A percentile compares a stretch with the other conserved stretches of the same genome.
These are phyloP conservation scores for Aspidoscelis tigris DNA, from an alignment of 2,113 vertebrate genomes.

Conservation along the genomic window DNA sequence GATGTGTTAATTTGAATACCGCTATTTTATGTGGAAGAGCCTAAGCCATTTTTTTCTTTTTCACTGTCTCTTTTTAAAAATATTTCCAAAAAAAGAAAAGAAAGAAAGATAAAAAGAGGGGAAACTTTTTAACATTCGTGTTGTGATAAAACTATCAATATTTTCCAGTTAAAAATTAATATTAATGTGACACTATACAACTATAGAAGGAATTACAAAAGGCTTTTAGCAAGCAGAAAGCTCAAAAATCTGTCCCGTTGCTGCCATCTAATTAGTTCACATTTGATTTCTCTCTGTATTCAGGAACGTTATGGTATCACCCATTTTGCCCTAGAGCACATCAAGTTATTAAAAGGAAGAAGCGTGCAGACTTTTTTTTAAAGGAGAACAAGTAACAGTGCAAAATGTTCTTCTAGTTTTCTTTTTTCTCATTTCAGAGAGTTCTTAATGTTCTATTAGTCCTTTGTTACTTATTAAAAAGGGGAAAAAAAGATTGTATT, in stretches of 20 bases:
- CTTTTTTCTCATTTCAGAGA: not conserved
- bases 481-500: not conserved
- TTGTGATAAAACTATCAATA: not conserved
- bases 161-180: constrained; percentile 24
- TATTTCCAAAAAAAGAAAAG: not conserved
- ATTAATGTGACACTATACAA: not conserved
- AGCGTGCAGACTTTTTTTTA: constrained; percentile 1
- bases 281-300: constrained; percentile 34
- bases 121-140: not conserved
- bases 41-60: not conserved
- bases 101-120: not conserved
- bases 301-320: constrained; percentile 12
- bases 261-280: not conserved
- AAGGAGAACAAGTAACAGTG: not conserved
- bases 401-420: not conserved
- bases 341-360: constrained; percentile 28
- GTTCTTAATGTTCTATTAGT: constrained; percentile 15
- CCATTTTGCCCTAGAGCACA: constrained; percentile 19
- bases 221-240: not conserved
- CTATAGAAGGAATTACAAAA: not conserved
- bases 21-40: not conserved
- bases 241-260: not conserved
- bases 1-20: not conserved
- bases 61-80: not conserved
- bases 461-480: constrained; percentile 17